Evolutionary conservation across 2,888 invertebrate species (phyloP), one percentile per base, ranked within the genome.

Genomic region (Acronicta alni): DNA sequence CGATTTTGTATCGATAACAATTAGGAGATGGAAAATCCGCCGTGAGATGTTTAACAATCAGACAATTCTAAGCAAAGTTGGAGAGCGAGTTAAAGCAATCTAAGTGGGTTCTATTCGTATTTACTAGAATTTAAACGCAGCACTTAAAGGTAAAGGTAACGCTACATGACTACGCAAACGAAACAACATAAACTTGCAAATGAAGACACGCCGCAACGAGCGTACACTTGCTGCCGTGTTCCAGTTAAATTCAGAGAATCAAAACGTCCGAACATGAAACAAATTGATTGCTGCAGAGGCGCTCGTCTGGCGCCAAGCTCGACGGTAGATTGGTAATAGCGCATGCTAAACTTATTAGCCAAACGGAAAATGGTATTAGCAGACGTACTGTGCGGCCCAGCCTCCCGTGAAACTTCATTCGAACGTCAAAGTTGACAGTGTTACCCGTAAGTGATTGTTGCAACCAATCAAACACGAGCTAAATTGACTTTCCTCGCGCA

Each of bases 261-360:
- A 90, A 91, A 92, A 90, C 89, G 89, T 89, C 87, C 90, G 86
- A 88, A 91, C 87, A 87, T 89, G 87, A 89, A 91, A 89, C 91
- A 89, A 92, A 93, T 93, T 93, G 92, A 94, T 94, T 93, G 93
- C 83, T 84, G 88, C 88, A 88, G 87, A 84, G 85, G 87, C 85
- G 86, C 84, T 86, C 86, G 83, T 78, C 80, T 79, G 85, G 84
- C 88, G 84, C 82, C 89, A 83, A 87, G 84, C 89, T 86, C 87
- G 85, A 85, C 89, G 85, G 87, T 84, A 89, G 91, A 94, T 93
- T 94, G 93, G 91, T 93, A 93, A 93, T 94, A 93, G 91, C 85
- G 89, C 87, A 91, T 91, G 92, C 91, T 93, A 94, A 94, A 92
- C 93, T 93, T 92, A 94, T 94, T 93, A 94, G 89, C 87, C 88